Conservation (phyloP, 2,797 vertebrate species). For the Petrocephalus schoutedeni region DNA sequence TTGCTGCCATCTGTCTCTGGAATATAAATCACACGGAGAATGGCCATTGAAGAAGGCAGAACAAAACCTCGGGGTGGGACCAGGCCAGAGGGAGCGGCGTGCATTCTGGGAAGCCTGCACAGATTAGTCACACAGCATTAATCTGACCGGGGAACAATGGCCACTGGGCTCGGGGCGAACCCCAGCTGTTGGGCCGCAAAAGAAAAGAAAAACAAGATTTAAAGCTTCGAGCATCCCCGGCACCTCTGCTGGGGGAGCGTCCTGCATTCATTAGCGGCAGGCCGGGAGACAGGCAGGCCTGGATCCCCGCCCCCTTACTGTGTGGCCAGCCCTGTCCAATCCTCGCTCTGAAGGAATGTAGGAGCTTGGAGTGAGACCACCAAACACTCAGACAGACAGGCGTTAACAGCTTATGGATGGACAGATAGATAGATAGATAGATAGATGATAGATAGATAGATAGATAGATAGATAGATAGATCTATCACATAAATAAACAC, state of each 20-base stretch:
- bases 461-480: no score
- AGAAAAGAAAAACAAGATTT: conserved; percentile 90
- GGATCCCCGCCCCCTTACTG: conserved; percentile 45
- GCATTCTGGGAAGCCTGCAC: conserved; percentile 92
- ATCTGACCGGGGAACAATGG: conserved; percentile 86
- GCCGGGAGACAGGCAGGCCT: conserved; percentile 54
- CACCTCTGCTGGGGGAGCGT: conserved; percentile 69
- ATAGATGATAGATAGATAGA: no score
- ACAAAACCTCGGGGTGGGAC: conserved; percentile 44
- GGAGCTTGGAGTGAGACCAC: no score
- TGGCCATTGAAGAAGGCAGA: conserved; percentile 46
- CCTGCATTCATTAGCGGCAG: conserved; percentile 79
- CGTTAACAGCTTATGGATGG: no score
- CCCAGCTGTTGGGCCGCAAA: conserved; percentile 92
- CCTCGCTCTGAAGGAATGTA: neutral
- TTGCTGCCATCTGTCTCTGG: conserved; percentile 61
- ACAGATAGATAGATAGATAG: no score
- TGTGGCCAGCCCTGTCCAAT: conserved; percentile 33
- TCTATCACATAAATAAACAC: no score
- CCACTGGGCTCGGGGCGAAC: conserved; percentile 76
- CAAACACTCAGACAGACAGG: no score
- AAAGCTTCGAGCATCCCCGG: conserved; percentile 81
- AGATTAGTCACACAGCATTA: conserved; percentile 97
- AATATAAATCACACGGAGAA: conserved; percentile 56
- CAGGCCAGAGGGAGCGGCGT: conserved; percentile 54